These are phyloP conservation scores for Parauchenoglanis ngamensis DNA, from an alignment of 2,797 vertebrate genomes.

Conservation along the genomic window DNA sequence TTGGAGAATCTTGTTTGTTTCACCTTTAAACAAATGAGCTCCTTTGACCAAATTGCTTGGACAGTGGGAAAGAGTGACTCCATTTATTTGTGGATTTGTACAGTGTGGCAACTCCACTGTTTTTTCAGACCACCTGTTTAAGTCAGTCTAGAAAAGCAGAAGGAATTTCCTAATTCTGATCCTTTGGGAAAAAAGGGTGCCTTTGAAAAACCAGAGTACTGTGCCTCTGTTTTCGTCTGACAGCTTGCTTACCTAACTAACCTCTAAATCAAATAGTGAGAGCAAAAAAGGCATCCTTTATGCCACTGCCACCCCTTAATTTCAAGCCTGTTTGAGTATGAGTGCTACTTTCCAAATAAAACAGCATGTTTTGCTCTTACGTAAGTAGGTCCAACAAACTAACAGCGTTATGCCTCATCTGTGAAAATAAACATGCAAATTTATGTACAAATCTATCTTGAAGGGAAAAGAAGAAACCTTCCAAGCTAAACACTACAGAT, in stretches of 20 bases:
- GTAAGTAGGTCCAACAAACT: conserved; percentile 54
- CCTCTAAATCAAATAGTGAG: conserved; percentile 67
- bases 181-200: conserved; percentile 26
- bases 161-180: conserved; percentile 52
- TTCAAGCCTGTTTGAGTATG: conserved; percentile 69
- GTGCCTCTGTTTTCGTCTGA: conserved; percentile 63
- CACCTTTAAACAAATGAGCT: neutral
- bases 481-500: conserved; percentile 67
- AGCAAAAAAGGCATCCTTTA: conserved; percentile 67
- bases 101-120: conserved; percentile 42
- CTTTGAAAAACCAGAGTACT: conserved; percentile 49
- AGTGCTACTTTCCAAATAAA: conserved; percentile 74
- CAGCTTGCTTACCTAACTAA: conserved; percentile 65
- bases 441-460: conserved; percentile 37
- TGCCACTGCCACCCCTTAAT: conserved; percentile 67
- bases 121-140: conserved; percentile 62
- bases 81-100: conserved; percentile 25
- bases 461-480: conserved; percentile 56
- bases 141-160: conserved; percentile 54
- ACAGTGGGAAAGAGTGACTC: conserved; percentile 16
- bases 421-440: conserved; percentile 52
- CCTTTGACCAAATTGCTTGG: conserved; percentile 7
- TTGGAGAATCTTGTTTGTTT: conserved; percentile 4
- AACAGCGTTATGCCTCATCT: conserved; percentile 40
- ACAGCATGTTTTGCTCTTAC: conserved; percentile 73